These are phyloP conservation scores for Verasper variegatus DNA, from an alignment of 2,113 vertebrate species.

Conservation along the genomic window DNA sequence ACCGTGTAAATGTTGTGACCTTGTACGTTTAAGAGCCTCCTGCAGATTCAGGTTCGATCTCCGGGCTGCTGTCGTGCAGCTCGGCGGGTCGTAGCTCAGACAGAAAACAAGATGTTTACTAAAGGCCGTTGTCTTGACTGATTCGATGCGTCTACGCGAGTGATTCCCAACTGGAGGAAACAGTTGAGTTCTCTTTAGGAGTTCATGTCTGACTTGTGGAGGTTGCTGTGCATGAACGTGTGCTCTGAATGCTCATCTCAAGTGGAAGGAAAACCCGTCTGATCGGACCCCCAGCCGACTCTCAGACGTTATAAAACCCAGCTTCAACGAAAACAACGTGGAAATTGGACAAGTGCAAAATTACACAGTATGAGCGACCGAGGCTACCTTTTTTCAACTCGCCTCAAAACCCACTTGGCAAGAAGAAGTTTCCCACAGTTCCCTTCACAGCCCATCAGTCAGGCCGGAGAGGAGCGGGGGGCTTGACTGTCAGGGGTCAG, in stretches of 20 bases:
- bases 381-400: constrained; percentile 59
- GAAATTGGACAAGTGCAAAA: constrained; percentile 48
- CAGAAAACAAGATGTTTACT: background rate
- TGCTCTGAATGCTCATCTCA: background rate
- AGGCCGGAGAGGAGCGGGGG: constrained; percentile 54
- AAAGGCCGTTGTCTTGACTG: background rate
- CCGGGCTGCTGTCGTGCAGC: constrained; percentile 9
- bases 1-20: background rate
- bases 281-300: constrained; percentile 16
- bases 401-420: constrained; percentile 70
- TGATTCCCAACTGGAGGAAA: too few relatives aligned
- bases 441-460: constrained; percentile 72
- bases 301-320: constrained; percentile 17
- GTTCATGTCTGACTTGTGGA: too few relatives aligned
- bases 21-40: background rate
- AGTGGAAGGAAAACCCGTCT: too few relatives aligned
- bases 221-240: background rate
- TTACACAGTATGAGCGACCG: constrained; percentile 63
- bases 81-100: too few relatives aligned
- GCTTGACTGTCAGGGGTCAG: constrained; percentile 67
- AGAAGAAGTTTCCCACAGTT: constrained; percentile 67
- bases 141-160: background rate
- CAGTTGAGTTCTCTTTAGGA: too few relatives aligned
- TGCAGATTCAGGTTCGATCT: constrained; percentile 21
- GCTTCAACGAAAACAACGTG: constrained; percentile 28